A percentile compares a stretch with the other conserved stretches of the same genome.
phyloP scores from a whole-genome alignment of 2,797 vertebrate species.

The Okamejei kenojei region DNA sequence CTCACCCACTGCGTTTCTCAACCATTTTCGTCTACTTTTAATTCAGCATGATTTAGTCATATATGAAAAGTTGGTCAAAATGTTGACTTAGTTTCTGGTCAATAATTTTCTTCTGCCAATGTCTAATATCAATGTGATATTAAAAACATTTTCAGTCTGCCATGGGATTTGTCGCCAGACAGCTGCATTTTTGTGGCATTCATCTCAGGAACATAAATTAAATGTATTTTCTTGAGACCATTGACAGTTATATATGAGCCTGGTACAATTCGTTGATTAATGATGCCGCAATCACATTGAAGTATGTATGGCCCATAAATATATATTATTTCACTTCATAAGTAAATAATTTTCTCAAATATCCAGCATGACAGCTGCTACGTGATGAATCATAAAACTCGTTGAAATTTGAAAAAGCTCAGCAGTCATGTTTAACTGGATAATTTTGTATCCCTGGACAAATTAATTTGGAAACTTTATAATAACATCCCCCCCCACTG shows the following conservation, averaged over 20 bases:
- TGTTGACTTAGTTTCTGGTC: background rate
- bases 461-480: background rate
- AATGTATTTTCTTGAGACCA: background rate
- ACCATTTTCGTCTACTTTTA: no score
- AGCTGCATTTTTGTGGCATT: background rate
- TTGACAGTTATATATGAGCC: background rate
- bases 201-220: background rate
- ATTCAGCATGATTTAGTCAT: background rate
- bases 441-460: background rate
- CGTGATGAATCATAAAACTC: background rate
- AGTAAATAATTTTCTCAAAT: background rate
- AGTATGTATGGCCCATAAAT: background rate
- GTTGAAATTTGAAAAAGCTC: background rate
- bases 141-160: conserved; percentile 5
- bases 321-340: background rate
- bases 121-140: background rate
- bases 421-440: background rate
- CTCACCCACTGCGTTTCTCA: no score
- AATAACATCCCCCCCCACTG: background rate
- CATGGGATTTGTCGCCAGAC: background rate
- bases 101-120: background rate
- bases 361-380: background rate
- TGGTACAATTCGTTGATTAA: background rate
- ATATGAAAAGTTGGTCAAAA: background rate
- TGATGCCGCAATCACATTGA: background rate